Conservation (phyloP, 2,888 invertebrate genomes). For the Isoperla grammatica region DNA sequence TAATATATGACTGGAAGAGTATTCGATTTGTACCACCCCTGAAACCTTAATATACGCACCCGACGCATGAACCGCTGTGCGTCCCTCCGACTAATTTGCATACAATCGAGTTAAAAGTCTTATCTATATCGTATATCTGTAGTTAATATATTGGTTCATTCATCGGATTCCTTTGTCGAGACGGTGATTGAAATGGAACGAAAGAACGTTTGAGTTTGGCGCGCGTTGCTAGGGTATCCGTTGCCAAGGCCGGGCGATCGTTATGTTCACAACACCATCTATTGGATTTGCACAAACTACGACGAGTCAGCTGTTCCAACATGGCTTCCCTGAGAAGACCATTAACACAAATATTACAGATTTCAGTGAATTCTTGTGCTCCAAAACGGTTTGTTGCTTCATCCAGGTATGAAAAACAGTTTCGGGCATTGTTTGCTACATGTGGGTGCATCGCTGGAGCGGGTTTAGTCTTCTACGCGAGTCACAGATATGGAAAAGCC, state of each 20-base stretch:
- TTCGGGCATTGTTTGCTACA: conserved; percentile 21
- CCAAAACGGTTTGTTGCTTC: conserved; percentile 41
- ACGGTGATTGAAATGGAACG: too few species aligned
- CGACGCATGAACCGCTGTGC: too few species aligned
- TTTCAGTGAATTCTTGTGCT: conserved; percentile 41
- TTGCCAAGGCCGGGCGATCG: conserved; percentile 5
- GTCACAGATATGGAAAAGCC: conserved; percentile 43
- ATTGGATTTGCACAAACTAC: neutral
- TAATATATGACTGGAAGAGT: too few species aligned
- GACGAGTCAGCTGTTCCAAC: conserved; percentile 38
- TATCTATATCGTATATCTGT: too few species aligned
- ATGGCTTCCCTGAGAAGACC: conserved; percentile 50
- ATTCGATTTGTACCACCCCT: too few species aligned
- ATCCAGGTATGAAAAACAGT: conserved; percentile 41
- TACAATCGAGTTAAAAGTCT: too few species aligned
- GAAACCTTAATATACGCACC: too few species aligned
- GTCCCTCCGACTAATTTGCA: too few species aligned
- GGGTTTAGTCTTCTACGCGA: conserved; percentile 44
- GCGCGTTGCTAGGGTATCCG: conserved; percentile 3
- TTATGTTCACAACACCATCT: neutral
- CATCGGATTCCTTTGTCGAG: too few species aligned
- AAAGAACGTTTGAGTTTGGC: too few species aligned
- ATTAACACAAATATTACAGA: conserved; percentile 46
- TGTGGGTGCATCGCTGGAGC: conserved; percentile 45
- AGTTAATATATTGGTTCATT: too few species aligned